Evolutionary conservation across 2,888 invertebrate genomes (phyloP).

Genomic region (Syrista parreyssii): DNA sequence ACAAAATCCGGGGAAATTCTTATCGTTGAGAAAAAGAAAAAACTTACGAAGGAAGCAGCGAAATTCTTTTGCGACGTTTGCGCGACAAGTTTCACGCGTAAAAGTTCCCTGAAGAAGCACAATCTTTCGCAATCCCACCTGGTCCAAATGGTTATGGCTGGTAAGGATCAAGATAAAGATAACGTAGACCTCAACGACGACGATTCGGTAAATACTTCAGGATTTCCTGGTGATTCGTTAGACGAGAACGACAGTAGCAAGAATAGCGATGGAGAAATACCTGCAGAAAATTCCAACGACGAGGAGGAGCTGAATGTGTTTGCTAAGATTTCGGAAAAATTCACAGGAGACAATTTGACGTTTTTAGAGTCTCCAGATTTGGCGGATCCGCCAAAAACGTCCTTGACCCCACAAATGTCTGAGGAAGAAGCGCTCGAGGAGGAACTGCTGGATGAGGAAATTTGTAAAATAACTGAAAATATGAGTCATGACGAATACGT

Average conservation of each 20-base stretch:
- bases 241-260: slow-evolving; percentile 10
- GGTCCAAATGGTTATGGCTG: slow-evolving; percentile 41
- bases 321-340: slow-evolving; percentile 10
- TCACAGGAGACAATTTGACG: not conserved
- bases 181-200: slow-evolving; percentile 10
- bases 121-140: slow-evolving; percentile 61
- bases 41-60: slow-evolving; percentile 60
- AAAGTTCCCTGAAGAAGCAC: slow-evolving; percentile 61
- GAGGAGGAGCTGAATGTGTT: not conserved
- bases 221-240: not conserved
- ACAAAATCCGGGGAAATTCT: slow-evolving; percentile 60
- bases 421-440: slow-evolving; percentile 54
- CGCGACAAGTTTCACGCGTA: slow-evolving; percentile 59
- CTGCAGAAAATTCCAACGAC: not conserved
- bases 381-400: not conserved
- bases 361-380: not conserved
- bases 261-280: not conserved
- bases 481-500: slow-evolving; percentile 65
- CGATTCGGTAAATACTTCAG: slow-evolving; percentile 6
- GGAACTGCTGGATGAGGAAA: slow-evolving; percentile 60
- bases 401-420: slow-evolving; percentile 14
- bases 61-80: slow-evolving; percentile 61
- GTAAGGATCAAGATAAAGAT: slow-evolving; percentile 26
- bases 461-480: slow-evolving; percentile 63
- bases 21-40: slow-evolving; percentile 61